Conservation (phyloP, 2,113 vertebrate genomes). For the Catharus bicknelli region DNA sequence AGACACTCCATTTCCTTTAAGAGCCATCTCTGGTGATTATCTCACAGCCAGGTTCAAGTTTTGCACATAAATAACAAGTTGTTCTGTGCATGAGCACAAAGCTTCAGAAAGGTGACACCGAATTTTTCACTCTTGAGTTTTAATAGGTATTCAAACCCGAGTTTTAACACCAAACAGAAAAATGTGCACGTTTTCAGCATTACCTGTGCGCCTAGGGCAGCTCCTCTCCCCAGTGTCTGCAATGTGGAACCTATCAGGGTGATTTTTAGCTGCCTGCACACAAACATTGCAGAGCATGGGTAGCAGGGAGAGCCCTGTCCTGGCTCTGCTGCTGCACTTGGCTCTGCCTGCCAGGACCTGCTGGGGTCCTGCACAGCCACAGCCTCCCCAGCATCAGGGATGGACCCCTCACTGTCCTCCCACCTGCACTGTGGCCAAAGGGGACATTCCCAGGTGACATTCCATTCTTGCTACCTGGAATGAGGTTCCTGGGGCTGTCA, state of each 20-base stretch:
- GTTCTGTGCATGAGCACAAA: neutral
- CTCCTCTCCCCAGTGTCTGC: neutral
- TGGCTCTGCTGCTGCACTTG: neutral
- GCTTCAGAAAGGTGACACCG: neutral
- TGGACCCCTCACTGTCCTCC: fast-evolving
- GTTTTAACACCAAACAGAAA: neutral
- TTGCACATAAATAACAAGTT: neutral
- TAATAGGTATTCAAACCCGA: neutral
- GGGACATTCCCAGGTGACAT: neutral
- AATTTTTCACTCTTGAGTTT: neutral
- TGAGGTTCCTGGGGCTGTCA: neutral
- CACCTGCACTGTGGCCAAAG: fast-evolving
- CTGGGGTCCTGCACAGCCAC: neutral
- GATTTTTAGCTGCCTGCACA: slow-evolving; percentile 30
- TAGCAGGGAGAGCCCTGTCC: neutral
- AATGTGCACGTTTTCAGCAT: fast-evolving
- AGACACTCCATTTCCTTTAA: neutral
- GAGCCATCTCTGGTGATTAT: neutral
- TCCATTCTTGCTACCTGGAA: neutral
- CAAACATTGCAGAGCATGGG: slow-evolving; percentile 18
- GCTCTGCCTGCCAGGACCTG: neutral
- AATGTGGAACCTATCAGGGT: slow-evolving; percentile 48
- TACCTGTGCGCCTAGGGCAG: neutral
- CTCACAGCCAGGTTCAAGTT: neutral
- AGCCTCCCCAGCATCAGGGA: fast-evolving